Evolutionary conservation across 2,888 invertebrate genomes (phyloP), one percentile per base, ranked within the genome.

Genomic region (Panopea generosa): DNA sequence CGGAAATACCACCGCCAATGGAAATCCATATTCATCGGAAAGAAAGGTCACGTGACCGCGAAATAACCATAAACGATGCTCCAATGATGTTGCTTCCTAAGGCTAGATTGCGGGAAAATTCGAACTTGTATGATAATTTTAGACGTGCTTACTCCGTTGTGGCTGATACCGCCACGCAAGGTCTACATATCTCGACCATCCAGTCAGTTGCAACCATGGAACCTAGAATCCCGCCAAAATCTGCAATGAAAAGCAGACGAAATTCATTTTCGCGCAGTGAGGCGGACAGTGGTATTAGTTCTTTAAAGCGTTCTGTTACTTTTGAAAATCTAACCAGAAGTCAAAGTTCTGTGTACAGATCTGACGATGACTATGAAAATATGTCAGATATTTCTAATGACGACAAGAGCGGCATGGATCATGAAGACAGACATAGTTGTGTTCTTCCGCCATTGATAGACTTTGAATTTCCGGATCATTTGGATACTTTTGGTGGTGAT

Each of bases 11-110:
- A 2, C 18, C 66, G 11, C 22, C 73, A 62, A 73, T 76, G 56
- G 73, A 80, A 66, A 70, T 80, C 26, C 45, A 60, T 20, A 70
- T 80, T 20, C 43, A 26, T 11, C 38, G 45, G 14, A 49, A 53
- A n/a, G 56, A 53, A 6, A 68, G 24, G 26, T 43, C 72, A 16
- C 52, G 69, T 33, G 53, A 18, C 22, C 62, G 62, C 20, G 69
- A 75, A 45, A 77, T 77, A 14, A 56, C 70, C 14, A 80, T 80
- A 22, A 80, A 80, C 50, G 80, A 80, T 40, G 66, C 77, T n/a
- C 80, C 80, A 3, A 80, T 80, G 80, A 80, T 80, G 80, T 40
- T 80, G 38, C 63, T 80, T 6, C 80, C 80, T 9, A 76, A 74
- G 60, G 80, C 80, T 16, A 72, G 80, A 27, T 62, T 80, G 6